Base-by-base conservation (phyloP, 2,113 vertebrate genomes). In the Tragulus kanchil region DNA sequence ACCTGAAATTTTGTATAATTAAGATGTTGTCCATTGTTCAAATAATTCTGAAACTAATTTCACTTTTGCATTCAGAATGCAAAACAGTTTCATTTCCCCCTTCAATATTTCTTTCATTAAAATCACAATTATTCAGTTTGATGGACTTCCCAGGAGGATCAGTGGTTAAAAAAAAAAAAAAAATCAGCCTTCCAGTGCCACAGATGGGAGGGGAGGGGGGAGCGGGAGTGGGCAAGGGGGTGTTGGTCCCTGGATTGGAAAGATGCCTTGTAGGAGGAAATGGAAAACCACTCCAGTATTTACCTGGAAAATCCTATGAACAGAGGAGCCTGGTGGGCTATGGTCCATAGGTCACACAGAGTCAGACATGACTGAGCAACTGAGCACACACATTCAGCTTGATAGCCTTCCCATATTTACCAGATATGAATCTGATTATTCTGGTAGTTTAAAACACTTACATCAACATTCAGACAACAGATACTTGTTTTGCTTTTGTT, bases 401-500 rank as follows among this genome's bases (percentile, higher is more conserved):
- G n/a, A 71, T 79, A 64, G 48, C 54, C 45, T 64, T 81, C 31
- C 5, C 52, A 25, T 91, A 65, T 77, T 91, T 88, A 48, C 17
- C 15, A 64, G 58, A 81, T 81, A 50, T 75, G 75, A 90, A 79
- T 92, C 28, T 62, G 59, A 77, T 42, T 89, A 88, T 88, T 94
- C 89, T 31, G 3, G 13, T 90, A 90, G 50, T 73, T 97, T 85
- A 28, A 94, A 3, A 54, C 78, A n/a, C 58, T 89, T 42, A 14
- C 26, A 16, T 79, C 11, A 83, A 61, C 15, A 45, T 59, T 86
- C 2, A 48, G 17, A 96, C 36, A 42, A 36, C 94, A 84, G 83
- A 87, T 93, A 92, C 88, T 96, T 95, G 28, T 64, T 92, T 94
- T 88, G 23, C 69, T 19, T 93, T 75, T 23, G 14, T 36, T 36